These are phyloP conservation scores for Stegophylla sp. DNA, from an alignment of 2,888 invertebrate species.

Conservation along the genomic window DNA sequence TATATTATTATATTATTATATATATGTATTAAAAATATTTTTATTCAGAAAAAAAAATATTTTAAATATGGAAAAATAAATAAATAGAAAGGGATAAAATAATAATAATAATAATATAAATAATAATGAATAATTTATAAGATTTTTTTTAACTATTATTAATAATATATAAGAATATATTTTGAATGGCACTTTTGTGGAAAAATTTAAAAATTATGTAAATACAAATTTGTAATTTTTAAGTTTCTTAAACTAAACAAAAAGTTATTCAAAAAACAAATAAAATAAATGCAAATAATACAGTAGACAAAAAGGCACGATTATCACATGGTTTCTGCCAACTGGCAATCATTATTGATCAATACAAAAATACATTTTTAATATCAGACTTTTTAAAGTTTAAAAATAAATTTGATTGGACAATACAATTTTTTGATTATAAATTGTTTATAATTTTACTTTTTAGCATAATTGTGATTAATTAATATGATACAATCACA, in stretches of 20 bases:
- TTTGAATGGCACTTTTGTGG: slow-evolving; percentile 52
- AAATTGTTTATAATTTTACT: slow-evolving; percentile 38
- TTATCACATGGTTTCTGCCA: slow-evolving; percentile 58
- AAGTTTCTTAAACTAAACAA: slow-evolving; percentile 36
- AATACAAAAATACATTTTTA: slow-evolving; percentile 49
- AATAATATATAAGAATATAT: slow-evolving; percentile 31
- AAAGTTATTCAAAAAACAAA: slow-evolving; percentile 12
- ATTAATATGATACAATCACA: slow-evolving; percentile 8
- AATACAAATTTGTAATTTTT: slow-evolving; percentile 15
- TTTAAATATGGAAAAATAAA: slow-evolving; percentile 35
- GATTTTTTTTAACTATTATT: no score
- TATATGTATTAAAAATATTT: slow-evolving; percentile 24
- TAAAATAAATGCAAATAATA: slow-evolving; percentile 54
- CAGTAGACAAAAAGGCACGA: slow-evolving; percentile 56
- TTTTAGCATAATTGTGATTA: slow-evolving; percentile 38
- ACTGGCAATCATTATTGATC: slow-evolving; percentile 50
- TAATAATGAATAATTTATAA: no score
- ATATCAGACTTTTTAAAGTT: slow-evolving; percentile 55
- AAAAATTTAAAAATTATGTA: slow-evolving; percentile 7
- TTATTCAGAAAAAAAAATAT: neutral
- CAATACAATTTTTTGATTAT: slow-evolving; percentile 42
- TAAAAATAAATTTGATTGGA: slow-evolving; percentile 51
- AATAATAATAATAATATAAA: slow-evolving; percentile 34
- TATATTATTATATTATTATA: no score
- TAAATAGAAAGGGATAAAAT: slow-evolving; percentile 27